Conservation (phyloP, 2,888 invertebrate species). For the Xestia rhomboidea region DNA sequence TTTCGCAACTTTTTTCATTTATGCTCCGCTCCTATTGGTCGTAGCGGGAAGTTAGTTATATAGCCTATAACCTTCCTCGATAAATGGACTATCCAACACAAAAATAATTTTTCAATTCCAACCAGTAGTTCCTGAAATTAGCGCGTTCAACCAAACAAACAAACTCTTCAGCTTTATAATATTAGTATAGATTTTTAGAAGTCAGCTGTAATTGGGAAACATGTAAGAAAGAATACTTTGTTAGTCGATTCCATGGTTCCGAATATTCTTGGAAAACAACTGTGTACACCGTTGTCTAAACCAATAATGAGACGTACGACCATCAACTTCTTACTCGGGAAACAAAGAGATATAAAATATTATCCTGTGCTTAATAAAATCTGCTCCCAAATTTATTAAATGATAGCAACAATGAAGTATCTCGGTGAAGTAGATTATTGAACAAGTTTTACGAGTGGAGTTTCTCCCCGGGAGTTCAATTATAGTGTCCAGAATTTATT, state of each 20-base stretch:
- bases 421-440: slow-evolving; percentile 49
- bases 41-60: too few species aligned
- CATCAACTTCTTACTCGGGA: not conserved
- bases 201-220: not conserved
- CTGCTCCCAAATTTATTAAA: slow-evolving; percentile 45
- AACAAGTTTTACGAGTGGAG: slow-evolving; percentile 54
- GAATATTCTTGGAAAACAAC: not conserved
- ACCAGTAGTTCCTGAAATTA: too few species aligned
- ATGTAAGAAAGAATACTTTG: not conserved
- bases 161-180: too few species aligned
- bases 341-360: slow-evolving; percentile 19
- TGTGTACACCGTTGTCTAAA: not conserved
- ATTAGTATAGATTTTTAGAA: not conserved
- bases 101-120: too few species aligned
- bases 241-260: not conserved
- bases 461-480: slow-evolving; percentile 61
- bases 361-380: slow-evolving; percentile 28
- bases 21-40: too few species aligned
- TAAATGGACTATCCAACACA: too few species aligned
- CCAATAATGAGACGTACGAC: not conserved
- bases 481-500: slow-evolving; percentile 58
- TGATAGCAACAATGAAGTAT: slow-evolving; percentile 51
- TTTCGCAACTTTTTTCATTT: too few species aligned
- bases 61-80: too few species aligned
- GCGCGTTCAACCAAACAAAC: too few species aligned